A percentile compares a stretch with the other conserved stretches of the same genome.
phyloP scores from a whole-genome alignment of 2,113 vertebrate genomes.

The Microtus oregoni region DNA sequence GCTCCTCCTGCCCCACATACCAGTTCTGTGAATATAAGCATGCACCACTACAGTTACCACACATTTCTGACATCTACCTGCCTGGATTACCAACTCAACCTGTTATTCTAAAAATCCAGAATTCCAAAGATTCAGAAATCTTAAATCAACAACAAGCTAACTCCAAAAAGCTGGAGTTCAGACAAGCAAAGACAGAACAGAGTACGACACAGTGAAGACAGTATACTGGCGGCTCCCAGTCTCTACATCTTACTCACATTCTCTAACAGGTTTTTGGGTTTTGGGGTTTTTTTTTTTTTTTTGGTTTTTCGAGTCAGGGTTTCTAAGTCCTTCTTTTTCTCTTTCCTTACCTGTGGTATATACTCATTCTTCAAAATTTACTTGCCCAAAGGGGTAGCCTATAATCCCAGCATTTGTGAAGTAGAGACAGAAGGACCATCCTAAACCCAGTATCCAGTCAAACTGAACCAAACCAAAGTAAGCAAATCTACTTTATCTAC shows the following conservation, averaged over 20 bases:
- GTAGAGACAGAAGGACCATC: not conserved
- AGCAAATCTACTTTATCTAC: not conserved
- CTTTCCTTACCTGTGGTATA: slow-evolving; percentile 20
- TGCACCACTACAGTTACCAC: not conserved
- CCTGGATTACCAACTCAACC: not conserved
- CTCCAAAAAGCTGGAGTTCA: not conserved
- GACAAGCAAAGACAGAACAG: slow-evolving; percentile 39
- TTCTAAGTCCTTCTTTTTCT: not conserved
- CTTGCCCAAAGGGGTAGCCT: not conserved
- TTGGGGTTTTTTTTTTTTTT: too few relatives aligned
- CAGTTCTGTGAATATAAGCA: not conserved
- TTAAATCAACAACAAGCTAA: not conserved
- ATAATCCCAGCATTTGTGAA: not conserved
- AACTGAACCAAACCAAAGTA: not conserved
- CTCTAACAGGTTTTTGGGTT: not conserved
- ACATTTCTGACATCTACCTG: not conserved
- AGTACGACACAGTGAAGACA: not conserved
- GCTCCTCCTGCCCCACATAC: not conserved
- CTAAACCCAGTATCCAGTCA: not conserved
- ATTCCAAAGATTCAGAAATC: not conserved
- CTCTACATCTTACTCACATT: not conserved
- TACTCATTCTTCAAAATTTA: slow-evolving; percentile 30
- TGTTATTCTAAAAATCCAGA: not conserved
- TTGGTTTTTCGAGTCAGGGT: too few relatives aligned
- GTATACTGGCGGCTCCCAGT: not conserved